Percentiles rank a stretch among this genome's conserved stretches.
Conservation (phyloP, 2,797 vertebrate species). For the Taenioides sp. region DNA sequence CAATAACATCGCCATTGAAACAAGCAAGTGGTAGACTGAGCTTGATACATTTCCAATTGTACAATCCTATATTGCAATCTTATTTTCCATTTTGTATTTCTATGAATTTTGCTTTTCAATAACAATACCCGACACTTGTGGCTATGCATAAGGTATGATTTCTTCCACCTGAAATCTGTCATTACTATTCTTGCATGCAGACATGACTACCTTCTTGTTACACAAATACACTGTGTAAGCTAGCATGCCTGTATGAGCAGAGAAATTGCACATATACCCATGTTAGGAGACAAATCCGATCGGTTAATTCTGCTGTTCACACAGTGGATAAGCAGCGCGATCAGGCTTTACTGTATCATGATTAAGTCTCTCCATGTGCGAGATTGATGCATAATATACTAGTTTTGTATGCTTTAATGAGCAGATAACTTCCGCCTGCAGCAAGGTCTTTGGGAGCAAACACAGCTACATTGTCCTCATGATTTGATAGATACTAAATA, state of each 20-base stretch:
- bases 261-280: slow-evolving; percentile 1
- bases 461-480: slow-evolving; percentile 25
- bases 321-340: slow-evolving; percentile 23
- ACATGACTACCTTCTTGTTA: not conserved
- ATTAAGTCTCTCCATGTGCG: slow-evolving; percentile 36
- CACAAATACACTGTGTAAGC: not conserved
- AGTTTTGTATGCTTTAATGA: slow-evolving; percentile 63
- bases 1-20: too few species aligned
- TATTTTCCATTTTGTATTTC: slow-evolving; percentile 53
- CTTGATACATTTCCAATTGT: not conserved
- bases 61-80: not conserved
- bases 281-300: slow-evolving; percentile 17
- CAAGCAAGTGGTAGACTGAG: too few species aligned
- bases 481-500: slow-evolving; percentile 24
- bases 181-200: not conserved
- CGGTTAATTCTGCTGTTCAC: slow-evolving; percentile 47
- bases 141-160: slow-evolving; percentile 53
- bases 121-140: slow-evolving; percentile 63
- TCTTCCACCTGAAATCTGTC: slow-evolving; percentile 50
- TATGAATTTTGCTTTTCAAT: slow-evolving; percentile 56
- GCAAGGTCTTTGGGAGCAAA: slow-evolving; percentile 52
- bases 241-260: slow-evolving; percentile 17
- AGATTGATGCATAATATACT: slow-evolving; percentile 34
- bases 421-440: slow-evolving; percentile 51
- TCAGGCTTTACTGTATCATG: slow-evolving; percentile 27